phyloP scores from a whole-genome alignment of 1,140 invertebrate species.

The Atta colombica region DNA sequence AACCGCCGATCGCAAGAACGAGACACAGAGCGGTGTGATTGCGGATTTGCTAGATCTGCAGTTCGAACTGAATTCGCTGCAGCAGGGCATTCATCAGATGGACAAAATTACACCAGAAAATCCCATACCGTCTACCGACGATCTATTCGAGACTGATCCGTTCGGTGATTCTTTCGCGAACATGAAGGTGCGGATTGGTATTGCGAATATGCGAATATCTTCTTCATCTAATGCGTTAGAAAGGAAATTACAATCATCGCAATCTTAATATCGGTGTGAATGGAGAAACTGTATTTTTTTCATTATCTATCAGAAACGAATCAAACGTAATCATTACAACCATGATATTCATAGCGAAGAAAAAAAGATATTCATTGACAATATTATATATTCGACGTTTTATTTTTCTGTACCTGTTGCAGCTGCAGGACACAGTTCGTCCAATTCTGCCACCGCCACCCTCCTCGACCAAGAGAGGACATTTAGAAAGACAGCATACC shows the following conservation, averaged over 20 bases:
- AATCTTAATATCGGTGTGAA: background rate
- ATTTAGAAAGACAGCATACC: constrained; percentile 83
- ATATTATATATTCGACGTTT: background rate
- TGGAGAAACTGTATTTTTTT: constrained; percentile 4
- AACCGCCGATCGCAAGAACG: constrained; percentile 81
- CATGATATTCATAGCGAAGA: background rate
- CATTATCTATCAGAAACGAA: background rate
- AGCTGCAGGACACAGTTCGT: constrained; percentile 83
- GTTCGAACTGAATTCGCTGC: constrained; percentile 95
- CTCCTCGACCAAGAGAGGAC: constrained; percentile 85
- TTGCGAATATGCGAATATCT: constrained; percentile 19
- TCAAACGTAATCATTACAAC: constrained; percentile 6
- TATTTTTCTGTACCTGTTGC: background rate
- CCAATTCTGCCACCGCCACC: constrained; percentile 90
- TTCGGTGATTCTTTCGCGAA: constrained; percentile 94
- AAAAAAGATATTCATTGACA: background rate
- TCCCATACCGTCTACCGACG: constrained; percentile 87
- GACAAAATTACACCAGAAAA: constrained; percentile 94
- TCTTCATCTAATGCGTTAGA: background rate
- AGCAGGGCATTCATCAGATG: constrained; percentile 95
- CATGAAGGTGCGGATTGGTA: constrained; percentile 86
- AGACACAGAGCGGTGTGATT: constrained; percentile 85
- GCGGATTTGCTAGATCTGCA: constrained; percentile 97
- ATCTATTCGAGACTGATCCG: constrained; percentile 89
- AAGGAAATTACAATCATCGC: background rate